Base-by-base conservation (phyloP, 2,888 invertebrate species). In the Thecophora atra region DNA sequence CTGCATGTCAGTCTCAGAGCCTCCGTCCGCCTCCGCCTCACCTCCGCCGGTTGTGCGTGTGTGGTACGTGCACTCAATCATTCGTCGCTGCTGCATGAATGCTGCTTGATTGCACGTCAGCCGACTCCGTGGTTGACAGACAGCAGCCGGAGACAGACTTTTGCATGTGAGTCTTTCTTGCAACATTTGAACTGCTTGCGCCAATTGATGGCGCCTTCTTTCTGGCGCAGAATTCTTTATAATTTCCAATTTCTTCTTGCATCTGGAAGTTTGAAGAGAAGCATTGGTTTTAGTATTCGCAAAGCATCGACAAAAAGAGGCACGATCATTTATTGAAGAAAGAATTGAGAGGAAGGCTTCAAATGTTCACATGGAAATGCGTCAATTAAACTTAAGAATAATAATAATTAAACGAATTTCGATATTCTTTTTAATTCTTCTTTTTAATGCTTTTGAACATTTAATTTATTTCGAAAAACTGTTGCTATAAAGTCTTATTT, bases 121-220 rank as follows among this genome's bases (percentile, higher is more conserved):
- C 15, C 56, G 56, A 56, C 56, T 7, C 24, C 5, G 11, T 52
- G 52, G 19, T 52, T 13, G 63, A 44, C 60, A 30, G 60, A 30
- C 60, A 60, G n/a, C 60, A 60, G n/a, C n/a, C 60, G n/a, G n/a
- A 60, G 30, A 8, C 60, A 60, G 6, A 37, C 37, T 37, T 37
- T 37, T 37, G 30, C 60, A n/a, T 28, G 28, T 30, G 17, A n/a
- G 60, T 60, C 30, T 47, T 47, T n/a, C 17, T 6, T 2, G 47
- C 13, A 47, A 17, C 47, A 47, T 47, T 47, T 47, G 47, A 47
- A 47, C 17, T 47, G 47, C 4, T 47, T 47, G 6, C 11, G 6
- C 11, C 11, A 47, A 47, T 47, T 47, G 47, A 47, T 47, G 47
- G 47, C 47, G 47, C 47, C 47, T 47, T 17, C 17, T 3, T 47